Conservation (phyloP, 2,113 vertebrate species). For the Paramisgurnus dabryanus region DNA sequence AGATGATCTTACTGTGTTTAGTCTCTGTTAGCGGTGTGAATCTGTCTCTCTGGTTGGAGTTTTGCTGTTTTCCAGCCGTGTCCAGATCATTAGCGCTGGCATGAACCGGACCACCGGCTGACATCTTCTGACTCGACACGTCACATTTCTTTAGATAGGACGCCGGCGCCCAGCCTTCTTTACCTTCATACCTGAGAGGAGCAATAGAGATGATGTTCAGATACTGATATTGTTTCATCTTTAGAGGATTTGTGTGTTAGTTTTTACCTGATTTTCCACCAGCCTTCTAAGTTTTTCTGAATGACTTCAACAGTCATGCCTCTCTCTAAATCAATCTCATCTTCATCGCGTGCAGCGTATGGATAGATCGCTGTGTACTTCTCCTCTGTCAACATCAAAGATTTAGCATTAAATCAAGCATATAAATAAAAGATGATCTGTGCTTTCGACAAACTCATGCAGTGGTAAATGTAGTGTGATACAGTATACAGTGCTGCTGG, state of each 20-base stretch:
- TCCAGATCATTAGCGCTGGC: conserved; percentile 86
- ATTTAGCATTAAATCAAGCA: neutral
- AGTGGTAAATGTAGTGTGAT: neutral
- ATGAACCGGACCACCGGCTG: conserved; percentile 74
- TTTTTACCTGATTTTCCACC: conserved; percentile 97
- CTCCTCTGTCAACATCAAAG: conserved; percentile 79
- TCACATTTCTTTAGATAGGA: conserved; percentile 94
- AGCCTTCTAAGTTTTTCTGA: conserved; percentile 98
- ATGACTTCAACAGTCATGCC: conserved; percentile 91
- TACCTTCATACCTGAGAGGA: conserved; percentile 84
- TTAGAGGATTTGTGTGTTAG: neutral
- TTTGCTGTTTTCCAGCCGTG: conserved; percentile 80
- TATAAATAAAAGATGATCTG: neutral
- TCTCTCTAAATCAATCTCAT: conserved; percentile 93
- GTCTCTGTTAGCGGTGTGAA: conserved; percentile 73
- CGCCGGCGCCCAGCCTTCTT: conserved; percentile 96
- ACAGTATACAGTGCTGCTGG: neutral
- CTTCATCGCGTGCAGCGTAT: conserved; percentile 87
- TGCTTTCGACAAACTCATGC: neutral
- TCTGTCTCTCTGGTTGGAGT: conserved; percentile 73
- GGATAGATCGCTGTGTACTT: conserved; percentile 94
- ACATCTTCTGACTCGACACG: conserved; percentile 78
- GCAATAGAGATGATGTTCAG: neutral
- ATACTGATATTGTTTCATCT: neutral
- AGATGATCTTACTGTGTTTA: conserved; percentile 77